These are phyloP conservation scores for Geococcyx californianus DNA, from an alignment of 2,113 vertebrate species.

Conservation along the genomic window DNA sequence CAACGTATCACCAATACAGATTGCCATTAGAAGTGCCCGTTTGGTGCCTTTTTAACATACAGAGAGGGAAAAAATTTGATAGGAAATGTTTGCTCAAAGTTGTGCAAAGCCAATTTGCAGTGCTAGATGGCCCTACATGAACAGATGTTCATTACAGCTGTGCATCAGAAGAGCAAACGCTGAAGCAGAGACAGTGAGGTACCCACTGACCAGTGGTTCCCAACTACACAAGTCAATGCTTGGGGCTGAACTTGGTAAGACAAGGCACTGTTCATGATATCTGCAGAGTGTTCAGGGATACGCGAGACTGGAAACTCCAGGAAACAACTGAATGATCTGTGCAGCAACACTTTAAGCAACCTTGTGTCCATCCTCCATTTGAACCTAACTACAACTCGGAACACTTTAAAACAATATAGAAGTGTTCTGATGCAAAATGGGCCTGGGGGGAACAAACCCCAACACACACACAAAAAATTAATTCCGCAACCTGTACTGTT, in stretches of 20 bases:
- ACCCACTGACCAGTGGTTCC: neutral
- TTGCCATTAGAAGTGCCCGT: neutral
- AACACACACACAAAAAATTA: neutral
- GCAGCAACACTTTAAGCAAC: neutral
- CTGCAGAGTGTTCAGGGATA: neutral
- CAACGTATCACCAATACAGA: fast-evolving
- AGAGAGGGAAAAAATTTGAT: neutral
- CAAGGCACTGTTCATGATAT: neutral
- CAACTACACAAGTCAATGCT: neutral
- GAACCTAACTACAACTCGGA: neutral
- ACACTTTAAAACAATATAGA: neutral
- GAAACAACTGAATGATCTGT: neutral
- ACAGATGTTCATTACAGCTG: neutral
- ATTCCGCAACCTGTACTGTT: neutral
- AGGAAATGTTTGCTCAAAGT: neutral
- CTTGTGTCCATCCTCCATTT: neutral
- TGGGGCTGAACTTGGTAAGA: neutral
- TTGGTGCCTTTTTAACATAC: neutral
- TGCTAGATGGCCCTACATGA: neutral
- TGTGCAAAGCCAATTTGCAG: neutral
- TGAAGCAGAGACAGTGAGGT: too few species aligned
- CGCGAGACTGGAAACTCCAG: neutral
- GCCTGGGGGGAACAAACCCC: neutral
- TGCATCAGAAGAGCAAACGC: neutral
- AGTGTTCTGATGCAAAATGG: neutral